Evolutionary conservation across 2,797 vertebrate genomes (phyloP).

Genomic region (Lycodopsis pacificus): DNA sequence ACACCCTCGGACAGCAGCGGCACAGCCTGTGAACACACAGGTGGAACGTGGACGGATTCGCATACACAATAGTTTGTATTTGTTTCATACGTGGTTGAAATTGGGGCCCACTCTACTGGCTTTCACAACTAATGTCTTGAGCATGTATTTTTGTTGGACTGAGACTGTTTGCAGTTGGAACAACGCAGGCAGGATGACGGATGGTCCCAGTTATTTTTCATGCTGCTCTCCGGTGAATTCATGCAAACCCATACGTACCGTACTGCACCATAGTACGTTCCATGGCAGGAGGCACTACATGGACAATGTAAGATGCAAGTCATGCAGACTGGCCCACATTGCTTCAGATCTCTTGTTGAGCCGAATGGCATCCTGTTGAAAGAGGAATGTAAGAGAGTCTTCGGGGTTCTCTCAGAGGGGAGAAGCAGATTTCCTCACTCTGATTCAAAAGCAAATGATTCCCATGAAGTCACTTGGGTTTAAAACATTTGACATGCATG

Average conservation of each 20-base stretch:
- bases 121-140: slow-evolving; percentile 36
- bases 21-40: slow-evolving; percentile 36
- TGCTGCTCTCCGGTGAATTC: slow-evolving; percentile 29
- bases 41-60: slow-evolving; percentile 8
- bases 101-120: neutral
- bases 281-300: slow-evolving; percentile 18
- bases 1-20: slow-evolving; percentile 30
- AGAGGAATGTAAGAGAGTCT: slow-evolving; percentile 1
- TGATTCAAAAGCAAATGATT: neutral
- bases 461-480: slow-evolving; percentile 4
- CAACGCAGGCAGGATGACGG: slow-evolving; percentile 2
- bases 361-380: slow-evolving; percentile 18
- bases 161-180: slow-evolving; percentile 44
- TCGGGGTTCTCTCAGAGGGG: neutral
- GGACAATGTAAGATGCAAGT: slow-evolving; percentile 23
- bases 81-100: slow-evolving; percentile 13
- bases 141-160: slow-evolving; percentile 51
- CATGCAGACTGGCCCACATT: slow-evolving; percentile 5
- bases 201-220: slow-evolving; percentile 37
- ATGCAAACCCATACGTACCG: slow-evolving; percentile 3
- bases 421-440: slow-evolving; percentile 12
- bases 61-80: slow-evolving; percentile 1
- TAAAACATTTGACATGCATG: neutral
- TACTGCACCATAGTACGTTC: neutral
- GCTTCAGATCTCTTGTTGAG: slow-evolving; percentile 2